Conservation (phyloP, 1,140 invertebrate species). For the Ips nitidus region DNA sequence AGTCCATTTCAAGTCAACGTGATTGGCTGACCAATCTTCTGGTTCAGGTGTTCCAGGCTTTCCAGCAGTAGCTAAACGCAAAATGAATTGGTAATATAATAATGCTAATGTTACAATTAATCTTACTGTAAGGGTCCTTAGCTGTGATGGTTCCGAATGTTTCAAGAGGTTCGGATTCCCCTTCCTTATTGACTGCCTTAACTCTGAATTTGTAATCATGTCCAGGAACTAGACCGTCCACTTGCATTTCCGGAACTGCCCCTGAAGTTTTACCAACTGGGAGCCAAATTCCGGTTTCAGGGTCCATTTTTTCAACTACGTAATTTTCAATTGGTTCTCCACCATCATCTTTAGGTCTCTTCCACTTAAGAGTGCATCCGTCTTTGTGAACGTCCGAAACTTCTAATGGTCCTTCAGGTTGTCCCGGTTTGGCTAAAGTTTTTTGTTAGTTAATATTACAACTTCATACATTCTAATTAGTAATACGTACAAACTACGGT, state of each 20-base stretch:
- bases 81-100: constrained; percentile 33
- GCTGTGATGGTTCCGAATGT: constrained; percentile 89
- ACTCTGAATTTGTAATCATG: constrained; percentile 98
- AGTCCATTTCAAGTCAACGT: constrained; percentile 85
- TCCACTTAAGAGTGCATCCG: constrained; percentile 95
- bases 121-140: constrained; percentile 94
- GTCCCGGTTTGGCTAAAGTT: constrained; percentile 78
- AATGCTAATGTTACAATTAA: constrained; percentile 10
- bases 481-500: constrained; percentile 79
- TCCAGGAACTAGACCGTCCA: constrained; percentile 85
- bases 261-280: constrained; percentile 79
- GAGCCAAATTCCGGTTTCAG: constrained; percentile 87
- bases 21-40: constrained; percentile 88
- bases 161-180: constrained; percentile 95
- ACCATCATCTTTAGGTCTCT: constrained; percentile 96
- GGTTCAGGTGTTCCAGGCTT: constrained; percentile 85
- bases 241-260: constrained; percentile 81
- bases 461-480: constrained; percentile 2
- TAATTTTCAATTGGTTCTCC: constrained; percentile 94
- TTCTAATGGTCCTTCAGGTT: constrained; percentile 93
- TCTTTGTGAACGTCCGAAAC: constrained; percentile 95
- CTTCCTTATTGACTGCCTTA: constrained; percentile 95
- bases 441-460: constrained; percentile 15
- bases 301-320: constrained; percentile 93
- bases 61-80: constrained; percentile 66